Percentiles rank a stretch among this genome's conserved stretches.
Evolutionary conservation across 2,113 vertebrate genomes (phyloP).

Genomic region (Gallinago paraguaiae): DNA sequence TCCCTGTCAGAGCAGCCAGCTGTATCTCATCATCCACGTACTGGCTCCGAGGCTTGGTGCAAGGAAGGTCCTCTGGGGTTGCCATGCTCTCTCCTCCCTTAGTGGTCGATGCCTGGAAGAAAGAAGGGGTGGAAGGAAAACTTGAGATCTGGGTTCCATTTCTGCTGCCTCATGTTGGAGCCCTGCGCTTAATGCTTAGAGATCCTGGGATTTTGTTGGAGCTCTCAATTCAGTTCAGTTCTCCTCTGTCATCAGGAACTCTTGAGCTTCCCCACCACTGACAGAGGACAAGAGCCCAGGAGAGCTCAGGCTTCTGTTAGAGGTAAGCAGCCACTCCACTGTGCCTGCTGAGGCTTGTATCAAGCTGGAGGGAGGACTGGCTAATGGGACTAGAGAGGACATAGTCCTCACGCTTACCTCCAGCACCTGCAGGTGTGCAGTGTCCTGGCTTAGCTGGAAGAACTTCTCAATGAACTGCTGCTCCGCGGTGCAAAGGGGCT

Average conservation of each 20-base stretch:
- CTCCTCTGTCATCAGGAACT: neutral
- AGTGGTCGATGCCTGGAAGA: neutral
- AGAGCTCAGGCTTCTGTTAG: neutral
- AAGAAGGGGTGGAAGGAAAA: neutral
- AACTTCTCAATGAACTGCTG: slow-evolving; percentile 55
- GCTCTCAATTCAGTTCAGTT: neutral
- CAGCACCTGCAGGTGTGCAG: neutral
- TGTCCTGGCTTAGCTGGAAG: neutral
- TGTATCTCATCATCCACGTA: neutral
- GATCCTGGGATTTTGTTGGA: no score
- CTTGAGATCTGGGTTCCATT: no score
- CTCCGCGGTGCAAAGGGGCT: neutral
- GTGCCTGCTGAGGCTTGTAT: neutral
- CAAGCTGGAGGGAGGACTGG: neutral
- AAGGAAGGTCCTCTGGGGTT: neutral
- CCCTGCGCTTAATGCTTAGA: no score
- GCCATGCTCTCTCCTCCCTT: neutral
- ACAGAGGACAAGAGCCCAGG: neutral
- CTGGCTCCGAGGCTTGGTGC: neutral
- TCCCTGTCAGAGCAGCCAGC: neutral
- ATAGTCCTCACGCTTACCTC: neutral
- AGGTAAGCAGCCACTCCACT: neutral
- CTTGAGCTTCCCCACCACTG: neutral
- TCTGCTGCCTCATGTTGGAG: no score
- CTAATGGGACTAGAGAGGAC: neutral